Evolutionary conservation across 2,888 invertebrate species (phyloP).

Genomic region (Pollenia griseotomentosa): DNA sequence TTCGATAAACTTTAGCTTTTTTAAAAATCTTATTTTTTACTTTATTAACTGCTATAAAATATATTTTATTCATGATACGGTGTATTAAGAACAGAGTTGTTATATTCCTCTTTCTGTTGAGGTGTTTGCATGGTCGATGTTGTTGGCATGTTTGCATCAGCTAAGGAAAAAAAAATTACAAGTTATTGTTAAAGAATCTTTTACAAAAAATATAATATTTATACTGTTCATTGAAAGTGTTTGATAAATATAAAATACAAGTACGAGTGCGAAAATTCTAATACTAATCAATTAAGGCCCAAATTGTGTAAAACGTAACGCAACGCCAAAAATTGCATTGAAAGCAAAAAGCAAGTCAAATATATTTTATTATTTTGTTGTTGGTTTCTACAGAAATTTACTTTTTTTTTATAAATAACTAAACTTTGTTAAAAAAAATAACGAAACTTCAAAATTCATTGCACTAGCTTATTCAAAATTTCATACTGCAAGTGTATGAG

Average conservation of each 20-base stretch:
- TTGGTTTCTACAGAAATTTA: no score
- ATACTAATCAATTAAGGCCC: no score
- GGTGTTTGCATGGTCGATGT: slow-evolving; percentile 33
- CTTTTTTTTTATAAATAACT: no score
- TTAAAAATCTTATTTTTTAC: neutral
- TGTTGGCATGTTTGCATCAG: slow-evolving; percentile 49
- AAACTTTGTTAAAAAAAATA: no score
- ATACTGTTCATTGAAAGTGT: neutral
- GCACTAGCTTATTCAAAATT: no score
- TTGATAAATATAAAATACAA: neutral
- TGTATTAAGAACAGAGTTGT: slow-evolving; percentile 61
- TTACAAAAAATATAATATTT: slow-evolving; percentile 28
- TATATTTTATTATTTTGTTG: no score
- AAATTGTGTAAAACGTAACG: no score
- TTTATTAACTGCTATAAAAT: neutral
- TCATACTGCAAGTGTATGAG: no score
- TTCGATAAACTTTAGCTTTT: no score
- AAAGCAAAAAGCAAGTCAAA: no score
- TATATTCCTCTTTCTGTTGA: slow-evolving; percentile 42
- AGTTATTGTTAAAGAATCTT: neutral
- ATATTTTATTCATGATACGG: slow-evolving; percentile 66
- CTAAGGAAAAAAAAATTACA: slow-evolving; percentile 47
- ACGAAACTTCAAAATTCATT: no score
- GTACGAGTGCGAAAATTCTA: neutral
- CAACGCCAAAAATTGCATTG: no score